Percentiles rank a stretch among this genome's conserved stretches.
phyloP scores from a whole-genome alignment of 2,888 invertebrate species.

The Dastarcus helophoroides region DNA sequence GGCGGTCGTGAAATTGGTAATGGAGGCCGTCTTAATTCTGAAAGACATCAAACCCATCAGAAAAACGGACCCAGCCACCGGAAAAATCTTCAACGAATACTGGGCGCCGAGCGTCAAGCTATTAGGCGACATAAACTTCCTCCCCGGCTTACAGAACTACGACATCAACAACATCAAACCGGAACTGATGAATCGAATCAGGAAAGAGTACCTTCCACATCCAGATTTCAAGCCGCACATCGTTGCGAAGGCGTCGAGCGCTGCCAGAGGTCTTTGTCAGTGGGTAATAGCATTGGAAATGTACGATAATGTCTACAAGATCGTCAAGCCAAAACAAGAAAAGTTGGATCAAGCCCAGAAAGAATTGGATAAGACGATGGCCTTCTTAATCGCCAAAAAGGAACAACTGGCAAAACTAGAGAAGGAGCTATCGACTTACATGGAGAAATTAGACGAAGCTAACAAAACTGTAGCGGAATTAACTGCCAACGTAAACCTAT shows the following conservation, averaged over 20 bases:
- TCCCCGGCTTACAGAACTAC: slow-evolving; percentile 62
- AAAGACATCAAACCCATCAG: slow-evolving; percentile 50
- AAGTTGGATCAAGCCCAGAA: slow-evolving; percentile 70
- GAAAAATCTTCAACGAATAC: slow-evolving; percentile 59
- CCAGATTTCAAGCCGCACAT: slow-evolving; percentile 69
- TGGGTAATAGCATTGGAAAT: slow-evolving; percentile 87
- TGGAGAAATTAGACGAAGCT: slow-evolving; percentile 55
- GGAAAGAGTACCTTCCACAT: slow-evolving; percentile 63
- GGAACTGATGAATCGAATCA: slow-evolving; percentile 59
- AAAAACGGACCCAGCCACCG: slow-evolving; percentile 58
- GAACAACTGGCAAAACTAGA: slow-evolving; percentile 66
- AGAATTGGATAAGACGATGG: slow-evolving; percentile 73
- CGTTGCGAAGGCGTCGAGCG: slow-evolving; percentile 82
- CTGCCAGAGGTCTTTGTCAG: slow-evolving; percentile 85
- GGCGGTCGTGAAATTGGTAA: slow-evolving; percentile 67
- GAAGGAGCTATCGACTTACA: slow-evolving; percentile 59
- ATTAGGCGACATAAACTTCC: slow-evolving; percentile 70
- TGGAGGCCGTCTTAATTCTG: slow-evolving; percentile 88
- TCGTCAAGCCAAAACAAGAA: slow-evolving; percentile 75
- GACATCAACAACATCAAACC: slow-evolving; percentile 76
- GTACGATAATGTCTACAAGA: slow-evolving; percentile 74
- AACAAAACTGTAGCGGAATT: slow-evolving; percentile 54
- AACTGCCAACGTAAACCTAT: slow-evolving; percentile 63
- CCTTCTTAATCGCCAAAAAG: slow-evolving; percentile 72
- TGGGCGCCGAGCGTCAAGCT: slow-evolving; percentile 80